Evolutionary conservation across 2,888 invertebrate genomes (phyloP).

Genomic region (Psylliodes chrysocephalus): DNA sequence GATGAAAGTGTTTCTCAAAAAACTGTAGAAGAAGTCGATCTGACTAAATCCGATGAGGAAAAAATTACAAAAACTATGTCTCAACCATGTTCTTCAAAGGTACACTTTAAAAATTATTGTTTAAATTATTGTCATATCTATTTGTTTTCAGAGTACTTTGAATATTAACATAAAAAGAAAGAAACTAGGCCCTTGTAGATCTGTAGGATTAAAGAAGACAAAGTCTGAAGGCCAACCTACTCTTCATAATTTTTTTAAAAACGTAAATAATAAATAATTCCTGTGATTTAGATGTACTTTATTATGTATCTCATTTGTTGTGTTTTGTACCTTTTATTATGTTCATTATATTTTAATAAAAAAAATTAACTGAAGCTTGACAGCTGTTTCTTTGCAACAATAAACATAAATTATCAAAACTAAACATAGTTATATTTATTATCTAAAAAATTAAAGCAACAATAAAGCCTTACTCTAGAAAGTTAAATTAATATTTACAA

Average conservation of each 20-base stretch:
- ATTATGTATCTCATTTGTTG: no score
- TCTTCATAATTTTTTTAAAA: conserved; percentile 45
- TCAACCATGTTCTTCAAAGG: conserved; percentile 21
- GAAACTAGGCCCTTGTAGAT: conserved; percentile 40
- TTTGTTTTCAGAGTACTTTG: conserved; percentile 25
- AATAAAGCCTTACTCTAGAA: conserved; percentile 36
- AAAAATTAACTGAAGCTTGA: no score
- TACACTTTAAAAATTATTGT: background rate
- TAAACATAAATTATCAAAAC: no score
- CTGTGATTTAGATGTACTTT: conserved; percentile 15
- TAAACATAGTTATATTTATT: no score
- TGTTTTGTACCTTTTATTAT: no score
- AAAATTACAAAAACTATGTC: background rate
- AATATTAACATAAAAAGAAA: conserved; percentile 36
- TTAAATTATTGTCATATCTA: background rate
- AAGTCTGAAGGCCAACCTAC: conserved; percentile 43
- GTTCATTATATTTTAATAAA: no score
- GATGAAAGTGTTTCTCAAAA: background rate
- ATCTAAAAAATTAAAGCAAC: background rate
- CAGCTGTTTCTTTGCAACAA: no score
- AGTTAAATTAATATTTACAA: conserved; percentile 53
- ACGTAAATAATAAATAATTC: conserved; percentile 26
- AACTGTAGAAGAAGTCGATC: background rate
- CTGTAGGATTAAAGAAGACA: conserved; percentile 40
- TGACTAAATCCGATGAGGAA: conserved; percentile 10